phyloP scores from a whole-genome alignment of 2,797 vertebrate genomes.

The Oreortyx pictus region DNA sequence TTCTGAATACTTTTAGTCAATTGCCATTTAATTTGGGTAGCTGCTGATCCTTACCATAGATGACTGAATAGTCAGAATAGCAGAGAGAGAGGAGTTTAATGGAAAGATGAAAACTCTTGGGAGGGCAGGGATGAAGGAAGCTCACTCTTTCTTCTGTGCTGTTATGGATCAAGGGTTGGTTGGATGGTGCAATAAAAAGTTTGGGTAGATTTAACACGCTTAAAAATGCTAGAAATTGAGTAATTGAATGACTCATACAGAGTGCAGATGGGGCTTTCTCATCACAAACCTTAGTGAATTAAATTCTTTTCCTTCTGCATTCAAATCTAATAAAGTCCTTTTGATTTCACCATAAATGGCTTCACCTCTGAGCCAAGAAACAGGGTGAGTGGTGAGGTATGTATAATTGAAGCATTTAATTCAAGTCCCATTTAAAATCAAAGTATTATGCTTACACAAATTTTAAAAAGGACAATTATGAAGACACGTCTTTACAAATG shows the following conservation, averaged over 20 bases:
- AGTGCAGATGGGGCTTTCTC: background rate
- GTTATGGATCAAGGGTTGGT: background rate
- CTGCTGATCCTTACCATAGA: background rate
- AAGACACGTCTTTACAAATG: background rate
- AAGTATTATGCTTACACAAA: background rate
- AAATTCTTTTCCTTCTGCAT: background rate
- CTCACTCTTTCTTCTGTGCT: background rate
- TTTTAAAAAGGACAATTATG: slow-evolving; percentile 16
- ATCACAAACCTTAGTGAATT: background rate
- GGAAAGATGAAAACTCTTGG: background rate
- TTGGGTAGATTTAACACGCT: background rate
- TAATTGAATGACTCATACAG: background rate
- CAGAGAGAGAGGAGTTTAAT: background rate
- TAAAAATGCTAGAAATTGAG: background rate
- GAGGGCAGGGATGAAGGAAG: background rate
- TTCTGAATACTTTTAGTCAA: background rate
- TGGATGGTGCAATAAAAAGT: background rate
- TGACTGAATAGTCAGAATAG: background rate
- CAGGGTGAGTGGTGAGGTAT: background rate
- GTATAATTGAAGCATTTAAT: background rate
- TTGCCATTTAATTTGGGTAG: background rate
- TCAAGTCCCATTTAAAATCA: background rate
- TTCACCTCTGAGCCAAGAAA: slow-evolving; percentile 2
- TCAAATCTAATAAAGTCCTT: background rate
- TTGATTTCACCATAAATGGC: background rate